Evolutionary conservation across 2,797 vertebrate genomes (phyloP).

Genomic region (Helostoma temminkii): DNA sequence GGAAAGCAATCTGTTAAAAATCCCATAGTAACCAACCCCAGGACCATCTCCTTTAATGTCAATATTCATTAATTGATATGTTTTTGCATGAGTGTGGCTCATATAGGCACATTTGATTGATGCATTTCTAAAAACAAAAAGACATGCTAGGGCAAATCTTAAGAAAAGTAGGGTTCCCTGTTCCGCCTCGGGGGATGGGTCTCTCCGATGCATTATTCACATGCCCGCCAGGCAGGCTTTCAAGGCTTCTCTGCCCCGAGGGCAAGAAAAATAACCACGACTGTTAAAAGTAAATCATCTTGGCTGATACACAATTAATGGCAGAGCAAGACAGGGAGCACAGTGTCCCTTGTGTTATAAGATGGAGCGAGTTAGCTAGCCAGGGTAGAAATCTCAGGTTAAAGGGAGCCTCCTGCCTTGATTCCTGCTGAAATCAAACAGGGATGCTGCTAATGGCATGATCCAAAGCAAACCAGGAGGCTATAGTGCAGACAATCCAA

Average conservation of each 20-base stretch:
- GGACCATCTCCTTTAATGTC: conserved; percentile 88
- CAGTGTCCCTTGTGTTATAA: conserved; percentile 48
- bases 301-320: conserved; percentile 99
- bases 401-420: conserved; percentile 88
- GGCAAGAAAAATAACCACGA: conserved; percentile 97
- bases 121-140: conserved; percentile 97
- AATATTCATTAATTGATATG: conserved; percentile 94
- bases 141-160: conserved; percentile 94
- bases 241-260: conserved; percentile 96
- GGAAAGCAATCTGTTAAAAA: conserved; percentile 87
- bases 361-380: conserved; percentile 42
- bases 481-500: conserved; percentile 21
- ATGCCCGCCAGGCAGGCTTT: conserved; percentile 98
- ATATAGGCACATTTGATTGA: conserved; percentile 93
- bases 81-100: conserved; percentile 96
- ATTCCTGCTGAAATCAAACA: conserved; percentile 81
- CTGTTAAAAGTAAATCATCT: conserved; percentile 99
- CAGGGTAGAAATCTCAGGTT: conserved; percentile 88
- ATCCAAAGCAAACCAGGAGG: conserved; percentile 5
- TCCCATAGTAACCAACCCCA: conserved; percentile 64
- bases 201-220: conserved; percentile 99
- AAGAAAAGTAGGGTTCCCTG: conserved; percentile 94
- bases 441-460: conserved; percentile 77
- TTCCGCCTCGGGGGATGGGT: conserved; percentile 93
- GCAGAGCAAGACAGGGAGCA: conserved; percentile 67